Percentiles rank a stretch among this genome's conserved stretches.
phyloP scores from a whole-genome alignment of 2,797 vertebrate species.

The Falco concolor region DNA sequence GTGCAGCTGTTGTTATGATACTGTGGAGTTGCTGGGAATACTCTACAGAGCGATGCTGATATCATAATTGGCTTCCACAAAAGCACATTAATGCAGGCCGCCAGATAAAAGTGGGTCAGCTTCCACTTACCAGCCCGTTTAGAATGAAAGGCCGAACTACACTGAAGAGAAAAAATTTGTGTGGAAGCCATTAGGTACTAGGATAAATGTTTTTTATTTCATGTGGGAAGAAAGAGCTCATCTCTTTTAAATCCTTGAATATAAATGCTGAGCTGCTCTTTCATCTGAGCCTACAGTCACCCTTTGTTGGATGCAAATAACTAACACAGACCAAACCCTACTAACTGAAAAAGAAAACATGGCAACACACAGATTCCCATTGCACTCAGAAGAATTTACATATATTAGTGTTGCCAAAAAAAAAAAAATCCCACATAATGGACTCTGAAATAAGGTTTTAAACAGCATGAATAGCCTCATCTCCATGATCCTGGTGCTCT shows the following conservation, averaged over 20 bases:
- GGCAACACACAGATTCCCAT: neutral
- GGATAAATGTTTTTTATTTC: conserved; percentile 31
- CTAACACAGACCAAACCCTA: conserved; percentile 2
- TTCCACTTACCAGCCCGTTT: conserved; percentile 23
- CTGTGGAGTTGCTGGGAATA: neutral
- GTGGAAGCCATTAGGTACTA: conserved; percentile 3
- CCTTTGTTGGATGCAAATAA: conserved; percentile 39
- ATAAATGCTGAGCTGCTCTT: conserved; percentile 25
- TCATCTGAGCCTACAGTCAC: conserved; percentile 10
- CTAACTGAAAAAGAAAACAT: conserved; percentile 21
- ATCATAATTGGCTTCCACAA: conserved; percentile 43
- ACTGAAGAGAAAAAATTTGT: neutral
- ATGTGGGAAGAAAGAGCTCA: conserved; percentile 3
- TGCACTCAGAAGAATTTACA: conserved; percentile 3
- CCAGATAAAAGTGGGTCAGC: conserved; percentile 50
- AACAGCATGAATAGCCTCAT: neutral
- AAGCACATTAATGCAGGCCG: conserved; percentile 16
- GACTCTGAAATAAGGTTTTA: conserved; percentile 11
- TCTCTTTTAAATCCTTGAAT: conserved; percentile 24
- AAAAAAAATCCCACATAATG: neutral
- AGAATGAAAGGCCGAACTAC: neutral
- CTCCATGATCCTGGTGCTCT: neutral
- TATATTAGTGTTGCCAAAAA: conserved; percentile 13
- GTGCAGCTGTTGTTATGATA: conserved; percentile 21
- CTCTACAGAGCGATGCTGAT: neutral